A percentile compares a stretch with the other conserved stretches of the same genome.
phyloP scores from a whole-genome alignment of 2,113 vertebrate species.

The Cyprinus carpio region DNA sequence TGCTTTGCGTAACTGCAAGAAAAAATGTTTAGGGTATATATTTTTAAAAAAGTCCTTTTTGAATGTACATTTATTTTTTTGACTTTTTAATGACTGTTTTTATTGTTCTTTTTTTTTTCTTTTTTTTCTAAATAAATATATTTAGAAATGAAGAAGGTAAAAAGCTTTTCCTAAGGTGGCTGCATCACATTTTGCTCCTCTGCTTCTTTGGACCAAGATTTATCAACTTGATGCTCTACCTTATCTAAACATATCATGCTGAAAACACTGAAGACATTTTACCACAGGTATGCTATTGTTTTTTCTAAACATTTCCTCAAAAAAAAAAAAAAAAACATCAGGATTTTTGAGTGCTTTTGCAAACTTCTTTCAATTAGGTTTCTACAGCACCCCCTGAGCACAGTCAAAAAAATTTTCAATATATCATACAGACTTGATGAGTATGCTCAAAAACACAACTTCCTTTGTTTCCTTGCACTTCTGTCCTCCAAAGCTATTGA shows the following conservation, averaged over 20 bases:
- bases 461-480: no score
- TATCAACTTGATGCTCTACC: slow-evolving; percentile 71
- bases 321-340: not conserved
- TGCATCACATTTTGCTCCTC: slow-evolving; percentile 79
- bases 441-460: no score
- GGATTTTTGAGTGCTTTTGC: no score
- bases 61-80: not conserved
- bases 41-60: no score
- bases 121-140: not conserved
- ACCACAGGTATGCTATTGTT: slow-evolving; percentile 74
- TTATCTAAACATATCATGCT: slow-evolving; percentile 78
- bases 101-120: not conserved
- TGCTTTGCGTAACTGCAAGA: not conserved
- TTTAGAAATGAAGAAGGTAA: slow-evolving; percentile 69
- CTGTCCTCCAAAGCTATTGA: no score
- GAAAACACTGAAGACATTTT: slow-evolving; percentile 74
- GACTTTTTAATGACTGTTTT: no score
- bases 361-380: no score
- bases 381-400: no score
- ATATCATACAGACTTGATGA: no score
- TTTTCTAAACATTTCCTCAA: not conserved
- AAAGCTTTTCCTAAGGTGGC: slow-evolving; percentile 71
- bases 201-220: slow-evolving; percentile 80
- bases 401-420: no score
- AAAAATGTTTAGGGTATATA: not conserved